A percentile compares a stretch with the other conserved stretches of the same genome.
These are phyloP conservation scores for Eupristina koningsbergeri DNA, from an alignment of 1,140 invertebrate genomes.

Conservation along the genomic window DNA sequence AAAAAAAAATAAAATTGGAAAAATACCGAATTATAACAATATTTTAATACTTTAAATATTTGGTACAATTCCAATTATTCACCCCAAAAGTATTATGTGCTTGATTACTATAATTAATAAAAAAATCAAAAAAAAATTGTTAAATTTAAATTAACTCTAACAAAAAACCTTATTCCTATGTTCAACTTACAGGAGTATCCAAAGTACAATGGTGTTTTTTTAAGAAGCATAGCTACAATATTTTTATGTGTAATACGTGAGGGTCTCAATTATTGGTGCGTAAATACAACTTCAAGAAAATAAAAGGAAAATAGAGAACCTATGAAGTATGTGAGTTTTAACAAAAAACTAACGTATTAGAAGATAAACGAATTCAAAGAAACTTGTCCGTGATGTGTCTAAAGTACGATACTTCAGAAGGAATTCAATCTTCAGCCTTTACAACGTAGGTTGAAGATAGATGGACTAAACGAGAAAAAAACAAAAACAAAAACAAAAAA, in stretches of 20 bases:
- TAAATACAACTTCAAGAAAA: constrained; percentile 9
- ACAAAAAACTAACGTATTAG: neutral
- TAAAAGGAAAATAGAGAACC: neutral
- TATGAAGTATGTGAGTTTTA: neutral
- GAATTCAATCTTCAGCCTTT: neutral
- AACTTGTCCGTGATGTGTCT: neutral
- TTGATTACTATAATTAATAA: no score
- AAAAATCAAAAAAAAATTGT: no score
- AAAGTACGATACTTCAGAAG: neutral
- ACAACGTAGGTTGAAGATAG: neutral
- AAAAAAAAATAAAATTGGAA: no score
- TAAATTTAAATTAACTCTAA: neutral
- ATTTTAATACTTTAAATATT: no score
- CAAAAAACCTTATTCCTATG: neutral
- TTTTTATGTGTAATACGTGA: neutral
- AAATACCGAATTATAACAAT: no score
- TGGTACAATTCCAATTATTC: no score
- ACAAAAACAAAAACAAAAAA: no score
- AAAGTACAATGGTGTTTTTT: neutral
- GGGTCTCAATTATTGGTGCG: neutral
- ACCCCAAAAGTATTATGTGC: no score
- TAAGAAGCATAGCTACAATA: neutral
- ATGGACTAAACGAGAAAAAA: neutral
- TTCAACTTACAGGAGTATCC: neutral
- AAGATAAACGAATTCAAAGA: neutral